Conservation (phyloP, 2,113 vertebrate genomes). For the Zapus hudsonius region DNA sequence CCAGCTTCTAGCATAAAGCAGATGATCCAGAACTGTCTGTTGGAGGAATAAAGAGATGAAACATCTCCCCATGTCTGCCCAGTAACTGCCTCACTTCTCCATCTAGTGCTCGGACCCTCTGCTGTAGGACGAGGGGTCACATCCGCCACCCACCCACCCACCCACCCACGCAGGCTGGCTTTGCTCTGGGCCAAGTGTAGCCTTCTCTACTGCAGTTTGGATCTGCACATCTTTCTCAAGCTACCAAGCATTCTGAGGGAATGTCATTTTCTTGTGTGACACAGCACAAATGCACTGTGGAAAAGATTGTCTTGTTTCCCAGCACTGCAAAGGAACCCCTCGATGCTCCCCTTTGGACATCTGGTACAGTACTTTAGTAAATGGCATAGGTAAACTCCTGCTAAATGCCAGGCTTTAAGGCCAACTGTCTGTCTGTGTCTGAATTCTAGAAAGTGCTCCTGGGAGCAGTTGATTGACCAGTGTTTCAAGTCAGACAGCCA, state of each 20-base stretch:
- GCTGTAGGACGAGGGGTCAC: accelerated
- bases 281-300: not conserved
- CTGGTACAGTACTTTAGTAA: not conserved
- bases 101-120: accelerated
- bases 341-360: too few species aligned
- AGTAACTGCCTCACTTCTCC: not conserved
- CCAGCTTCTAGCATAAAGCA: conserved; percentile 19
- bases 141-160: too few species aligned
- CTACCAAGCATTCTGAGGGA: not conserved
- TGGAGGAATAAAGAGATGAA: not conserved
- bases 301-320: not conserved
- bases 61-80: too few species aligned
- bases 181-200: not conserved
- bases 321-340: too few species aligned
- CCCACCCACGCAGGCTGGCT: not conserved
- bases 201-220: not conserved
- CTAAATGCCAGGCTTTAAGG: not conserved
- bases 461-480: not conserved
- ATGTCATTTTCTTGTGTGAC: not conserved
- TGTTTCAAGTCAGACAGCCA: not conserved
- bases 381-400: not conserved
- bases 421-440: not conserved
- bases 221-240: not conserved
- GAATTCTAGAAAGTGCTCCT: not conserved
- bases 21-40: conserved; percentile 3